These are phyloP conservation scores for Agrochola lota DNA, from an alignment of 2,888 invertebrate genomes.

Conservation along the genomic window DNA sequence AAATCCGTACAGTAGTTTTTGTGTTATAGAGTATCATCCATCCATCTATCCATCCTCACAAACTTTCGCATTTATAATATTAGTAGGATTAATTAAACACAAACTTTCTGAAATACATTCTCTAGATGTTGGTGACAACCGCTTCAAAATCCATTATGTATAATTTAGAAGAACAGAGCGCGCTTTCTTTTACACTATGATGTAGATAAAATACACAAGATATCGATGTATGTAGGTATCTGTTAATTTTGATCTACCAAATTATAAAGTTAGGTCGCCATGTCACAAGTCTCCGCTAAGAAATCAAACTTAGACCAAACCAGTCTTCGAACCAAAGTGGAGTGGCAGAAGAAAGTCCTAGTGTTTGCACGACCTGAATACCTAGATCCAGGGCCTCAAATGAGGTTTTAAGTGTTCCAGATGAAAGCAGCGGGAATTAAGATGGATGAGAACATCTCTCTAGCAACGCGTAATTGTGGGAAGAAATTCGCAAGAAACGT, in stretches of 20 bases:
- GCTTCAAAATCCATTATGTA: background rate
- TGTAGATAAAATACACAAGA: background rate
- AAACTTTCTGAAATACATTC: background rate
- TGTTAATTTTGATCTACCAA: background rate
- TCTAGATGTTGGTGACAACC: background rate
- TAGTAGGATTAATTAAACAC: too few species aligned
- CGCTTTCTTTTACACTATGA: background rate
- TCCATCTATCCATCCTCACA: too few species aligned
- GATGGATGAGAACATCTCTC: conserved; percentile 53
- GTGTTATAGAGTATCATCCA: too few species aligned
- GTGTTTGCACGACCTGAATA: conserved; percentile 76
- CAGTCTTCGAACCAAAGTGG: conserved; percentile 58
- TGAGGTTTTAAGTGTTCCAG: conserved; percentile 52
- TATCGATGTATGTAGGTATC: background rate
- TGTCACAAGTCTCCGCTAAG: background rate
- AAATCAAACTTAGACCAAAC: conserved; percentile 35
- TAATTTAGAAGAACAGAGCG: background rate
- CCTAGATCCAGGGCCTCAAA: conserved; percentile 69
- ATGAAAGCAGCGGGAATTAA: conserved; percentile 56
- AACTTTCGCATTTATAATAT: too few species aligned
- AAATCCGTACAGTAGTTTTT: too few species aligned
- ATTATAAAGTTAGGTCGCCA: background rate
- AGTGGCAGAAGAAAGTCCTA: conserved; percentile 65
- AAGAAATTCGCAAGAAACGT: conserved; percentile 12
- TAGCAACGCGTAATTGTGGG: conserved; percentile 23